These are phyloP conservation scores for Hyles lineata DNA, from an alignment of 2,888 invertebrate species.

Conservation along the genomic window DNA sequence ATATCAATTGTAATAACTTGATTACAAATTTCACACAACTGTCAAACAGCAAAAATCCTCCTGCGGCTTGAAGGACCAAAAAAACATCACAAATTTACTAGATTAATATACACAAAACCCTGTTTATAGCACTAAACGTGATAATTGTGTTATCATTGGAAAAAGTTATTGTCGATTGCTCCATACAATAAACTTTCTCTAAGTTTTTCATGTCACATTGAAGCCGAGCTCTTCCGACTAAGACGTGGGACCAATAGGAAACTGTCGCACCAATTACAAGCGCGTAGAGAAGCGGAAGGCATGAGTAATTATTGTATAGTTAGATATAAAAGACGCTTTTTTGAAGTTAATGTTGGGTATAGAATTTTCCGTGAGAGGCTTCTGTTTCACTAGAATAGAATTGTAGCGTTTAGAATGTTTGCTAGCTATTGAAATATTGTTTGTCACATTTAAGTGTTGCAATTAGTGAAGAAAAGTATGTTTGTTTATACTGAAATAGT, in stretches of 20 bases:
- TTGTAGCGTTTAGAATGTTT: neutral
- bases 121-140: constrained; percentile 21
- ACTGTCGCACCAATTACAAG: constrained; percentile 37
- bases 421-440: too few species aligned
- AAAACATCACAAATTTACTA: neutral
- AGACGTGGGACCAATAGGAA: constrained; percentile 67
- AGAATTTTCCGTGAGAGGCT: constrained; percentile 16
- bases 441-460: too few species aligned
- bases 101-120: too few species aligned
- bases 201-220: constrained; percentile 49
- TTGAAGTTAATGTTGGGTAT: neutral
- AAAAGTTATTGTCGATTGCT: constrained; percentile 6
- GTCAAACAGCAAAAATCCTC: neutral
- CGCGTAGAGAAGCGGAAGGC: constrained; percentile 60
- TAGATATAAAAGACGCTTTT: constrained; percentile 30
- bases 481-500: too few species aligned
- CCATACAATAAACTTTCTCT: constrained; percentile 8
- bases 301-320: constrained; percentile 37
- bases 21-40: too few species aligned
- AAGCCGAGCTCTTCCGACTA: constrained; percentile 63
- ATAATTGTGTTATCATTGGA: constrained; percentile 42
- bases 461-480: too few species aligned
- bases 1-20: too few species aligned
- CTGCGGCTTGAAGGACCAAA: neutral
- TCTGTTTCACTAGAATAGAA: neutral